Base-by-base conservation (phyloP, 2,888 invertebrate species). In the Acronicta leporina region DNA sequence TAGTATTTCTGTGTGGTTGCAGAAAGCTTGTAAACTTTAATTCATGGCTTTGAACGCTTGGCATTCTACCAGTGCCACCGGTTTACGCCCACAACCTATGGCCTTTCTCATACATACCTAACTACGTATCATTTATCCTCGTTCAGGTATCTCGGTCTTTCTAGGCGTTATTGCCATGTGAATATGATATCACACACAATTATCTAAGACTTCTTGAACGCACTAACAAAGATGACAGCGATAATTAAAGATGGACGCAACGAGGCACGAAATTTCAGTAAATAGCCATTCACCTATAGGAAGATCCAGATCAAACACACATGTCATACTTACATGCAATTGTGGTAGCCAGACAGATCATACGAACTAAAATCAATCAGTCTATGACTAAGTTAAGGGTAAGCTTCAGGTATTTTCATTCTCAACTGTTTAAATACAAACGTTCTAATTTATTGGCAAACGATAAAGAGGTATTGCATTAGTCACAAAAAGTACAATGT, bases 401-500 rank as follows among this genome's bases (percentile, higher is more conserved):
- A 51, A 52, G 44, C 16, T 47, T 14, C 14, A 50, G 10, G 49
- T 46, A 52, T 46, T 20, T 20, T 2, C 54, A 43, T 30, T 49
- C 52, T 56, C 49, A 38, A 41, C 13, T 38, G 38, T 38, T 40
- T 43, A 40, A 50, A 44, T 9, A 61, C 14, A 43, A 35, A 0
- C 49, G 55, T 60, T 65, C 35, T 49, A 66, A 66, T 70, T 66
- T 56, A 46, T 53, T 61, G 46, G 46, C 20, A 56, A 38, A 71
- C 67, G 66, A 50, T 57, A 56, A 71, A 40, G 55, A 25, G 27
- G 13, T 38, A 13, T 25, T 15, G 63, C 57, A 57, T 75, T 75
- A 75, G 55, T 74, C 75, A 74, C 73, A 66, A 75, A 72, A 68
- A 75, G 50, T 72, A 65, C 73, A 58, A 65, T 63, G 66, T 54